Percentiles rank a stretch among this genome's conserved stretches.
Conservation (phyloP, 30 jellyfish, hydroid and myxozoan genomes). For the Turritopsis dohrnii region DNA sequence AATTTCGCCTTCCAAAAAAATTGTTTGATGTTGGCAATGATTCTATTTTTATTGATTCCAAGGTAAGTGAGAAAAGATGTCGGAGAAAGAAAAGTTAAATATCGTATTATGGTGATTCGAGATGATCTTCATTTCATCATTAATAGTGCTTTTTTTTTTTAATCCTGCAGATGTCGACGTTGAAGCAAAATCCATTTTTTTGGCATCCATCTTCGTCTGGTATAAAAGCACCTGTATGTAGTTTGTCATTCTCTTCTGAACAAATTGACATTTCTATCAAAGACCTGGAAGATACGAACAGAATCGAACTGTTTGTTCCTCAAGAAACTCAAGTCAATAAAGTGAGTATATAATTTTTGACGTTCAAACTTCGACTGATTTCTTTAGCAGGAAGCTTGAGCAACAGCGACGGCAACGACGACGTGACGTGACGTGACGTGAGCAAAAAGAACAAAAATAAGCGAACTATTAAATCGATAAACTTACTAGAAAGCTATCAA, state of each 20-base stretch:
- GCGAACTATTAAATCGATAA: too few species aligned
- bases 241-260: background rate
- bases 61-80: background rate
- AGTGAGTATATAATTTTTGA: too few species aligned
- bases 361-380: too few species aligned
- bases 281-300: background rate
- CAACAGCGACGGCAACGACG: too few species aligned
- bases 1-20: background rate
- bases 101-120: too few species aligned
- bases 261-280: background rate
- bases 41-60: background rate
- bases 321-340: background rate
- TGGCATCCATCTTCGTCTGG: slow-evolving; percentile 25
- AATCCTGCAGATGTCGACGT: slow-evolving; percentile 13
- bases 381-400: too few species aligned
- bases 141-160: background rate
- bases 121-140: background rate
- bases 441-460: too few species aligned
- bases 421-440: too few species aligned
- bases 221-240: slow-evolving; percentile 9
- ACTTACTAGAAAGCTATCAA: too few species aligned
- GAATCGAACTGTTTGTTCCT: slow-evolving; percentile 15
- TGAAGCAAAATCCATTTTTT: slow-evolving; percentile 12
- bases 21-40: slow-evolving; percentile 15
- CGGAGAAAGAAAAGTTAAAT: too few species aligned